These are phyloP conservation scores for Andrena bucephala DNA, from an alignment of 2,888 invertebrate species.

Conservation along the genomic window DNA sequence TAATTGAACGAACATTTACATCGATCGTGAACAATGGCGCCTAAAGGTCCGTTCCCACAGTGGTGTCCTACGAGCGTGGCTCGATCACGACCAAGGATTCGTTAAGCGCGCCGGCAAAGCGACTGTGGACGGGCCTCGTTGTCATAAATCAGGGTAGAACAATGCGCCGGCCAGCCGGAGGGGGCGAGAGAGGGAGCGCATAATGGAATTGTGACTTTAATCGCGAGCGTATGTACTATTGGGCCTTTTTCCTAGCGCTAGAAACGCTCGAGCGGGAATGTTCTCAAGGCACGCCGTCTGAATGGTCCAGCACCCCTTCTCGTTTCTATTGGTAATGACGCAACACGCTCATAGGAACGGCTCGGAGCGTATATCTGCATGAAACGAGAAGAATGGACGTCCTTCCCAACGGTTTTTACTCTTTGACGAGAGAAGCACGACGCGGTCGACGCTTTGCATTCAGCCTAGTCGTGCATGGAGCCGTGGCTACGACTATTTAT, in stretches of 20 bases:
- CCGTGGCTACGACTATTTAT: conserved; percentile 36
- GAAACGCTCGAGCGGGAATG: conserved; percentile 43
- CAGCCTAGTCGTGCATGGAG: conserved; percentile 6
- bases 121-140: conserved; percentile 25
- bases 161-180: conserved; percentile 25
- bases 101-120: conserved; percentile 9
- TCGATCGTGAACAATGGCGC: conserved; percentile 15
- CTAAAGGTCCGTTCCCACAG: conserved; percentile 18
- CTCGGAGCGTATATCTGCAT: conserved; percentile 52
- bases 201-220: conserved; percentile 56
- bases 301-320: conserved; percentile 49
- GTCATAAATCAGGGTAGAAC: conserved; percentile 47
- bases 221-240: conserved; percentile 43
- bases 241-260: conserved; percentile 58
- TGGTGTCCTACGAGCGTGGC: neutral
- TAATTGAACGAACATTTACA: conserved; percentile 22
- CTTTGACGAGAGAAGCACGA: conserved; percentile 50
- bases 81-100: conserved; percentile 16
- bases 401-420: conserved; percentile 57
- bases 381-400: conserved; percentile 57
- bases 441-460: conserved; percentile 45
- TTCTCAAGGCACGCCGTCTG: conserved; percentile 50
- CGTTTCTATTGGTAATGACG: conserved; percentile 47
- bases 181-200: conserved; percentile 10
- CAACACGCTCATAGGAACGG: conserved; percentile 48